Percentiles rank a stretch among this genome's conserved stretches.
phyloP scores from a whole-genome alignment of 2,888 invertebrate genomes.

The Trichogramma evanescens region DNA sequence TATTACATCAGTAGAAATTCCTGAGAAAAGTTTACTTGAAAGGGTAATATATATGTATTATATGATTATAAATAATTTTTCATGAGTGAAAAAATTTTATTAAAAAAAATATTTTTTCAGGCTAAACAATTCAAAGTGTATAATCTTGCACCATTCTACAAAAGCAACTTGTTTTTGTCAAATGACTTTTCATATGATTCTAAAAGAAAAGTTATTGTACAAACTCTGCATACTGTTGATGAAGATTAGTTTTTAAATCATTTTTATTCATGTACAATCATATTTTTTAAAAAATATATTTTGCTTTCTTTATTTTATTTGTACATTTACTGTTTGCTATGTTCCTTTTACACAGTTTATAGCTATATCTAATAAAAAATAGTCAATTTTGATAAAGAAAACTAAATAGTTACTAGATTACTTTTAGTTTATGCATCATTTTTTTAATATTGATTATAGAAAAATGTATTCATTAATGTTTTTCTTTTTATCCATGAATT shows the following conservation, averaged over 20 bases:
- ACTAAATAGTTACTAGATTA: too few species aligned
- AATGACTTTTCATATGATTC: conserved; percentile 84
- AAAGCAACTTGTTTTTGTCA: conserved; percentile 79
- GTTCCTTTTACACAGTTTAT: too few species aligned
- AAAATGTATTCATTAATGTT: conserved; percentile 16
- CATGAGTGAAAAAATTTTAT: background rate
- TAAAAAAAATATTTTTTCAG: conserved; percentile 49
- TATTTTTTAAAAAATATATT: background rate
- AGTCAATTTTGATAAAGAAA: too few species aligned
- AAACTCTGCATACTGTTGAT: conserved; percentile 62
- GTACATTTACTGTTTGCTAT: background rate
- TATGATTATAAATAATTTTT: background rate
- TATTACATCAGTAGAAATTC: conserved; percentile 71
- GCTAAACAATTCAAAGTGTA: conserved; percentile 87
- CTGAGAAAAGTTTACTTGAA: conserved; percentile 76
- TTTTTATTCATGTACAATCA: background rate
- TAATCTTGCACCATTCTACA: conserved; percentile 84
- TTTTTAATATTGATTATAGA: background rate
- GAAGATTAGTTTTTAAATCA: conserved; percentile 23
- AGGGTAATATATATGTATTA: conserved; percentile 46
- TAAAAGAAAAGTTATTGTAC: conserved; percentile 77
- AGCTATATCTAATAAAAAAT: too few species aligned
- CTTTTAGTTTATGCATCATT: too few species aligned
- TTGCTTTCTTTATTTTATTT: background rate
- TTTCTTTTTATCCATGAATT: background rate